A percentile compares a stretch with the other conserved stretches of the same genome.
Conservation (phyloP, 2,113 vertebrate genomes). For the Piliocolobus tephrosceles region DNA sequence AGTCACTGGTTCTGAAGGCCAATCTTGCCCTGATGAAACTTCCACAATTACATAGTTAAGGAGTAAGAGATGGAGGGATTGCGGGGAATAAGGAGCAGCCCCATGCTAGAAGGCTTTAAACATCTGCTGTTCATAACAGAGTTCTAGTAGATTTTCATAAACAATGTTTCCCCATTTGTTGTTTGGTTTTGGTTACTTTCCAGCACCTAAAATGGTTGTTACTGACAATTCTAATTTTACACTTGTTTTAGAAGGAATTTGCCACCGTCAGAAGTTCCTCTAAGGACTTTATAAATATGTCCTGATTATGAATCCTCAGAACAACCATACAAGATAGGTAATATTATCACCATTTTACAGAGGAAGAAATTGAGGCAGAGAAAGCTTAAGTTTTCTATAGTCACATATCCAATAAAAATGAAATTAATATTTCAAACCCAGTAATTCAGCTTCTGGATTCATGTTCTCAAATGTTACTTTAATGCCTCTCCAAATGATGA, state of each 20-base stretch:
- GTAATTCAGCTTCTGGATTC: background rate
- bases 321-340: background rate
- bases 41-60: background rate
- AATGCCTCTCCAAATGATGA: background rate
- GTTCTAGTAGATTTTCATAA: background rate
- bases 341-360: background rate
- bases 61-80: background rate
- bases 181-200: background rate
- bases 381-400: background rate
- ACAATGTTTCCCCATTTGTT: background rate
- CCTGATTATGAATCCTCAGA: background rate
- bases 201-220: background rate
- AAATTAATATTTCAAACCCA: background rate
- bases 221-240: background rate
- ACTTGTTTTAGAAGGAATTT: background rate
- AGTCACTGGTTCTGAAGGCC: background rate
- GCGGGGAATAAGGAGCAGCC: accelerated
- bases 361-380: background rate
- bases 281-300: background rate
- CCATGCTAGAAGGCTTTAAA: background rate
- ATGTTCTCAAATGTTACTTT: background rate
- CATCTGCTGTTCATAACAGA: background rate
- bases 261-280: background rate
- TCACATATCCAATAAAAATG: background rate
- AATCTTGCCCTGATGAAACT: background rate